These are phyloP conservation scores for Lagenorhynchus albirostris DNA, from an alignment of 2,113 vertebrate genomes.

Conservation along the genomic window DNA sequence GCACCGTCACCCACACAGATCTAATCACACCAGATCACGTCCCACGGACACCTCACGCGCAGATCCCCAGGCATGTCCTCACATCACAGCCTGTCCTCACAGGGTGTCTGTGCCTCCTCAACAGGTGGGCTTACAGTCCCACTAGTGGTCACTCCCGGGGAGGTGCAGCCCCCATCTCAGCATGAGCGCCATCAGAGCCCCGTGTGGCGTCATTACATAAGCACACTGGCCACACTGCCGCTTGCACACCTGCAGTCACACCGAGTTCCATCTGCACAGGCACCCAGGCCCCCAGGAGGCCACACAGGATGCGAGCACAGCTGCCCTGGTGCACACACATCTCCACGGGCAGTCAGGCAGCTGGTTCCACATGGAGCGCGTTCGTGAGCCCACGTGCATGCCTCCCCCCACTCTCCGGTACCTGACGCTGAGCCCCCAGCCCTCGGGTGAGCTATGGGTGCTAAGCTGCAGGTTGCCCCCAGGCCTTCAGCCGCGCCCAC, in stretches of 20 bases:
- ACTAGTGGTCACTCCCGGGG: rapidly evolving
- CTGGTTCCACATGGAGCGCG: rapidly evolving
- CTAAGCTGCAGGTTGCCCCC: slow-evolving; percentile 1
- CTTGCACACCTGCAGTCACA: neutral
- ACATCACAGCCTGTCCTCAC: rapidly evolving
- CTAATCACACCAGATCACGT: rapidly evolving
- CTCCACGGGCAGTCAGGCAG: rapidly evolving
- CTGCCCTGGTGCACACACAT: rapidly evolving
- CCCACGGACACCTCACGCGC: rapidly evolving
- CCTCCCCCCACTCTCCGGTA: rapidly evolving
- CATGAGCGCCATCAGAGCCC: rapidly evolving
- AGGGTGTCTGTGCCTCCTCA: neutral
- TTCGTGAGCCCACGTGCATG: rapidly evolving
- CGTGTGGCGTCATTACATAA: rapidly evolving
- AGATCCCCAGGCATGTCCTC: rapidly evolving
- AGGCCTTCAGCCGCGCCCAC: slow-evolving; percentile 98
- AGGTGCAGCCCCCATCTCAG: neutral
- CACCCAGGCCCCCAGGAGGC: rapidly evolving
- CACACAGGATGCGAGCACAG: neutral
- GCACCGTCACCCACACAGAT: no score
- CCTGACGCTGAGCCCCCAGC: rapidly evolving
- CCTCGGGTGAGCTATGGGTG: rapidly evolving
- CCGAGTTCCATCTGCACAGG: rapidly evolving
- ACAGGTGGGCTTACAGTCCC: neutral
- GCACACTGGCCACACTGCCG: no score